Conservation (phyloP, 2,113 vertebrate species). For the Sander lucioperca region DNA sequence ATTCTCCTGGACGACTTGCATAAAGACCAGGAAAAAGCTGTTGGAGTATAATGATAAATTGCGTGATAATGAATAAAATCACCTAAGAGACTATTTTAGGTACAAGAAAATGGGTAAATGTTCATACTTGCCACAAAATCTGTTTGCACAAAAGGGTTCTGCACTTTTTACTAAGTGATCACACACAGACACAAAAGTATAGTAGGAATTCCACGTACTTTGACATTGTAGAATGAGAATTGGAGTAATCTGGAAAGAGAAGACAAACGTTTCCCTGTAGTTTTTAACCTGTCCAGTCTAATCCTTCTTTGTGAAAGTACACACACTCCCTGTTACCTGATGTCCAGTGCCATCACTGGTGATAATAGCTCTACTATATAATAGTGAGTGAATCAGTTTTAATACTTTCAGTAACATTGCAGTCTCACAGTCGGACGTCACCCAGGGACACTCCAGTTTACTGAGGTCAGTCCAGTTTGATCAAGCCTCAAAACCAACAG, state of each 20-base stretch:
- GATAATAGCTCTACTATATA: slow-evolving; percentile 1
- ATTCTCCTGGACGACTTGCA: neutral
- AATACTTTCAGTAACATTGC: neutral
- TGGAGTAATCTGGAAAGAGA: neutral
- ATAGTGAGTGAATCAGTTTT: neutral
- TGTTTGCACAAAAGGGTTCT: neutral
- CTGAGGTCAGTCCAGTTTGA: slow-evolving; percentile 18
- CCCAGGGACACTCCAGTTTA: slow-evolving; percentile 7
- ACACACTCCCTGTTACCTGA: neutral
- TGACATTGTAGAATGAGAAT: neutral
- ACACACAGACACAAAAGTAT: neutral
- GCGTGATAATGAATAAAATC: neutral
- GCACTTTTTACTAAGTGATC: neutral
- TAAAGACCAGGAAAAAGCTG: neutral
- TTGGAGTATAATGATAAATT: neutral
- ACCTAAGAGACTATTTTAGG: neutral
- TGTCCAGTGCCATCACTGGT: slow-evolving; percentile 8
- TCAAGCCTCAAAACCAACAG: slow-evolving; percentile 19
- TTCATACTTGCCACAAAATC: neutral
- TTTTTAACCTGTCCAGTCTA: slow-evolving; percentile 2
- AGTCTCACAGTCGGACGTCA: neutral
- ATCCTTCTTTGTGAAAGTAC: neutral
- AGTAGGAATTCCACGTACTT: neutral
- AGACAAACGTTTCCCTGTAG: neutral
- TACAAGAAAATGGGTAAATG: neutral